Evolutionary conservation across 2,113 vertebrate species (phyloP), one percentile per base, ranked within the genome.

Genomic region (Alligator sinensis): DNA sequence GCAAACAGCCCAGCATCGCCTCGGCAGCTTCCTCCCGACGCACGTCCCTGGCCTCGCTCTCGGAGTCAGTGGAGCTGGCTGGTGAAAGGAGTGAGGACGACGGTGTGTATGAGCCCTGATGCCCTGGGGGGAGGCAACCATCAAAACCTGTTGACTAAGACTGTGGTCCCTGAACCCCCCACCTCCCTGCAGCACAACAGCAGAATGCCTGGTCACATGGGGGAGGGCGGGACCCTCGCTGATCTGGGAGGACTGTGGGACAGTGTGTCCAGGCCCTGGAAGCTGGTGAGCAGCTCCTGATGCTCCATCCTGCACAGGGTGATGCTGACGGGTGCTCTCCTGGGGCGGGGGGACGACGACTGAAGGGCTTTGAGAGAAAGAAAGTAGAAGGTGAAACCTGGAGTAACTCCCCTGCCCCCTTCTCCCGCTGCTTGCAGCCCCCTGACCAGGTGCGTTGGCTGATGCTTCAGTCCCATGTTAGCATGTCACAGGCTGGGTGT

Each of bases 11-110:
- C 93, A 99, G 99, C 77, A 90, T 99, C 34, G 99, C 99, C 38
- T 99, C 99, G 0, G 99, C 99, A 1, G 99, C 99, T 2, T 99
- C 99, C 0, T 99, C 99, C 2, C 98, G 99, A 77, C 99, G 99
- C 80, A 99, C 99, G 0, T 99, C 99, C 7, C 96, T 99, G 84
- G 99, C 99, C 66, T 99, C 99, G 0, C 98, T 99, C 86, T 99
- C 99, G 0, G 99, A 99, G 90, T 99, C 99, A 0, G 98, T 98
- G 47, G 99, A 99, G 97, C 98, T 99, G 94, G 93, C 98, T 0
- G 98, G 97, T 57, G 99, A 99, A 17, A 98, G 99, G 78, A 99
- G 98, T 9, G 99, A 99, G 91, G 99, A 99, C 6, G 99, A 99
- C 2, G 99, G 99, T 99, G 94, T 90, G 98, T 97, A 80, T 83